Evolutionary conservation across 2,797 vertebrate species (phyloP).

Genomic region (Adrianichthys oophorus): DNA sequence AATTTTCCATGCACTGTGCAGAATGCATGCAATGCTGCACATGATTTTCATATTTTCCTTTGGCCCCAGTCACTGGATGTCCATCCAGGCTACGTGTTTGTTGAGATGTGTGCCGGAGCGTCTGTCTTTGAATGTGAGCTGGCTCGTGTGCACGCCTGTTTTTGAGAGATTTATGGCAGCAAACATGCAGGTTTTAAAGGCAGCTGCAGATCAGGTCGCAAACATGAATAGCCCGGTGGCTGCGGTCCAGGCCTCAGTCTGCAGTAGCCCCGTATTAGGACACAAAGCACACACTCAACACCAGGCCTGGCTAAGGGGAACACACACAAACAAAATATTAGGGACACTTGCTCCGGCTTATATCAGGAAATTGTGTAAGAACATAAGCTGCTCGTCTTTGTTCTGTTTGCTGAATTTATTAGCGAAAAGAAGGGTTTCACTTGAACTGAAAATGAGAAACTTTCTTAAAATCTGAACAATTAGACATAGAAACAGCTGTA

Average conservation of each 20-base stretch:
- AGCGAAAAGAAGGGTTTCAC: neutral
- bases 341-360: slow-evolving; percentile 17
- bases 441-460: neutral
- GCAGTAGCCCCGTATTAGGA: slow-evolving; percentile 66
- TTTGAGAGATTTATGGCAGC: slow-evolving; percentile 60
- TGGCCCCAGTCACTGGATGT: slow-evolving; percentile 59
- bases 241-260: slow-evolving; percentile 51
- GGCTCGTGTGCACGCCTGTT: slow-evolving; percentile 42
- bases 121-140: slow-evolving; percentile 24
- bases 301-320: slow-evolving; percentile 35
- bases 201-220: slow-evolving; percentile 67
- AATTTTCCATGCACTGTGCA: slow-evolving; percentile 75
- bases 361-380: slow-evolving; percentile 27
- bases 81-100: slow-evolving; percentile 40
- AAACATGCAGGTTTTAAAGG: slow-evolving; percentile 61
- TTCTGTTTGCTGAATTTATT: neutral
- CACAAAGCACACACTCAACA: slow-evolving; percentile 59
- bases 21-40: slow-evolving; percentile 58
- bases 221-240: slow-evolving; percentile 64
- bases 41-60: slow-evolving; percentile 63
- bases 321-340: slow-evolving; percentile 55
- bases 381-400: neutral
- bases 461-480: neutral
- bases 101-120: slow-evolving; percentile 29
- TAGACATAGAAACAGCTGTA: neutral